Percentiles rank a stretch among this genome's conserved stretches.
These are phyloP conservation scores for Ranitomeya variabilis DNA, from an alignment of 2,113 vertebrate species.

Conservation along the genomic window DNA sequence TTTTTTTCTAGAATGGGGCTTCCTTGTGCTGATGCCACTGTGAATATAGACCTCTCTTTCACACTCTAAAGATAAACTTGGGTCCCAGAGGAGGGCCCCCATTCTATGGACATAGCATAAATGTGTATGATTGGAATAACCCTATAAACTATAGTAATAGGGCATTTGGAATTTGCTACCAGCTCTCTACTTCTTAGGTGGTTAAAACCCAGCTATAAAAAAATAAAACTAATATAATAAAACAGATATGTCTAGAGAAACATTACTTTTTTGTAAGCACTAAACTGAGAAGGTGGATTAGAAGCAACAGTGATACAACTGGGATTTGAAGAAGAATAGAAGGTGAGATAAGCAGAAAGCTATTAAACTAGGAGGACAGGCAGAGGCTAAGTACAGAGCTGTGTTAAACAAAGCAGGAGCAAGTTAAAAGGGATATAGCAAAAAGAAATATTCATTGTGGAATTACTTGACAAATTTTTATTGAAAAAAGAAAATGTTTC, in stretches of 20 bases:
- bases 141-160: no score
- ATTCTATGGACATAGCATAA: no score
- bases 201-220: not conserved
- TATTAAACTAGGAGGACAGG: slow-evolving; percentile 30
- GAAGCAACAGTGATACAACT: slow-evolving; percentile 1
- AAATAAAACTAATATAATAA: slow-evolving; percentile 5
- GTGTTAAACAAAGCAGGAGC: slow-evolving; percentile 32
- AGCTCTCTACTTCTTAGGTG: not conserved
- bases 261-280: slow-evolving; percentile 1
- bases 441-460: slow-evolving; percentile 39
- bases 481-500: not conserved
- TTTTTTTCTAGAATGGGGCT: no score
- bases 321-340: slow-evolving; percentile 41
- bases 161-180: not conserved
- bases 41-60: no score
- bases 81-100: no score
- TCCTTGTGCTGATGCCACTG: no score
- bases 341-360: slow-evolving; percentile 39
- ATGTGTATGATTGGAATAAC: no score
- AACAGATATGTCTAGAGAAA: slow-evolving; percentile 10
- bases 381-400: slow-evolving; percentile 3
- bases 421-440: slow-evolving; percentile 21
- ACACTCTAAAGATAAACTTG: no score
- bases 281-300: slow-evolving; percentile 32
- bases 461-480: slow-evolving; percentile 9